Conservation (phyloP, 2,113 vertebrate species). For the Sylvietta virens region DNA sequence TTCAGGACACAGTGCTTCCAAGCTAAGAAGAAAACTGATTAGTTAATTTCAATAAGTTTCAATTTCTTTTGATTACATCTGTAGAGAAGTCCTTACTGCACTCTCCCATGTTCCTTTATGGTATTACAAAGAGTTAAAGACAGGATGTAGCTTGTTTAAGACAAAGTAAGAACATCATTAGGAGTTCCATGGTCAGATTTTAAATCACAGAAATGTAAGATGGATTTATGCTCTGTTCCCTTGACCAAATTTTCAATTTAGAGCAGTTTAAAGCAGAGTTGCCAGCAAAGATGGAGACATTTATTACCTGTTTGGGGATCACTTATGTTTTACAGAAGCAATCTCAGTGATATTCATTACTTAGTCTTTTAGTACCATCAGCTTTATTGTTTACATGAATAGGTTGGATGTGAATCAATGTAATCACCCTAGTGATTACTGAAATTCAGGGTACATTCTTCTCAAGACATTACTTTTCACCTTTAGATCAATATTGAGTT, state of each 20-base stretch:
- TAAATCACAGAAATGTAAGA: background rate
- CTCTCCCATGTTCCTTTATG: background rate
- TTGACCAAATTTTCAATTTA: background rate
- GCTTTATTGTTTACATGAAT: background rate
- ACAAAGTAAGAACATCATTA: background rate
- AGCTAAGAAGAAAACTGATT: background rate
- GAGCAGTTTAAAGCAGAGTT: background rate
- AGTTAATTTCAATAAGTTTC: background rate
- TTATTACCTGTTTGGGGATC: background rate
- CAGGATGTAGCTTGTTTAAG: background rate
- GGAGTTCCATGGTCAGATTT: background rate
- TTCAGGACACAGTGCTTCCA: background rate
- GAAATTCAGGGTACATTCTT: background rate
- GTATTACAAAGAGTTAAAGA: background rate
- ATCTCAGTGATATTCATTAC: background rate
- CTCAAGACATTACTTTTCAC: background rate
- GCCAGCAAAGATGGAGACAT: background rate
- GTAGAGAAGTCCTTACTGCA: background rate
- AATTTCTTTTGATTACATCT: background rate
- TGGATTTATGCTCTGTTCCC: background rate
- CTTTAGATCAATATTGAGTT: background rate
- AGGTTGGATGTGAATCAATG: background rate
- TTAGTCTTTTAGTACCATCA: background rate
- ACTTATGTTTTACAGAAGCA: background rate
- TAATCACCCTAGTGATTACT: background rate